Base-by-base conservation (phyloP, 1,140 invertebrate genomes). In the Artemia franciscana region DNA sequence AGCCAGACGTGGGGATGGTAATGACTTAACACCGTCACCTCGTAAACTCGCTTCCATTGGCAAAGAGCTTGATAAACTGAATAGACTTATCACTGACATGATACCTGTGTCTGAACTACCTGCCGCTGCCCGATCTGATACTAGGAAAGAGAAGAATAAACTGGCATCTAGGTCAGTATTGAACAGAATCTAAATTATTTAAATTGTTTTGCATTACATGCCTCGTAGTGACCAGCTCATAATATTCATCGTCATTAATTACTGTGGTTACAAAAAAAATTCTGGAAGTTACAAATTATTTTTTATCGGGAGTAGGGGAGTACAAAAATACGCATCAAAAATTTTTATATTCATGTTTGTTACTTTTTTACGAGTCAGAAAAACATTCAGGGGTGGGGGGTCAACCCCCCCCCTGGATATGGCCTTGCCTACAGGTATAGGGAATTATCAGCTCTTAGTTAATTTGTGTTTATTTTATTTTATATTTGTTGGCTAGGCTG, bases 61-160 rank as follows among this genome's bases (percentile, higher is more conserved):
- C 15, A 83, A 84, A 70, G 91, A 98, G 76, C 76, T 97, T 66
- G 86, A 92, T 68, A 90, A 91, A 73, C 78, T 96, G n/a, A 86
- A 86, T 61, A 81, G 83, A 69, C 82, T 88, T 56, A 96, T 96
- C 65, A 94, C 91, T 70, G 89, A 92, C 67, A 91, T 96, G 86
- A 90, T 90, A 27, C 90, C 91, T 15, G 87, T 92, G 3, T 89
- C 85, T 68, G 91, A 96, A 71, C 75, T 95, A 67, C 91, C 92
- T 23, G 87, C 89, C 68, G 87, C 85, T 69, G 82, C 84, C 2
- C 77, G 91, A 65, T 86, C 88, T 3, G 92, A 91, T 72, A 91
- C 90, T 5, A 80, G 91, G 24, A 95, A 95, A 73, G 92, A 98
- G 73, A 98, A 97, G 71, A 98, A 98, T 72, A 97, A 98, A 76